phyloP scores from a whole-genome alignment of 2,888 invertebrate genomes.

The Mythimna lalbum region DNA sequence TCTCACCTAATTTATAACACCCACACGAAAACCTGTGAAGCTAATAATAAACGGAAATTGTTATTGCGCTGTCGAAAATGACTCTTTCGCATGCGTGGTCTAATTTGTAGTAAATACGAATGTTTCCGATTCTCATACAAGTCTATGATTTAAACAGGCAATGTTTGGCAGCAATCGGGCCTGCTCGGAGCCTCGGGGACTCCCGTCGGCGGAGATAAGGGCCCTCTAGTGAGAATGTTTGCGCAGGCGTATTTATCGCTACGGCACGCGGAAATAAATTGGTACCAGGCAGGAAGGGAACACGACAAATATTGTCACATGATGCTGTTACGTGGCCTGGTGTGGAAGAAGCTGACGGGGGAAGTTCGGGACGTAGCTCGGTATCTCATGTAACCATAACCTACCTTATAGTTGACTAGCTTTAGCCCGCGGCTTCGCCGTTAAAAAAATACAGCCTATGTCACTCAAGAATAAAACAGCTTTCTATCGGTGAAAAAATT shows the following conservation, averaged over 20 bases:
- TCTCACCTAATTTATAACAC: constrained; percentile 21
- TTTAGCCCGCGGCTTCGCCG: too few relatives aligned
- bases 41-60: constrained; percentile 46
- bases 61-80: constrained; percentile 39
- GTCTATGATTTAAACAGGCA: constrained; percentile 24
- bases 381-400: too few relatives aligned
- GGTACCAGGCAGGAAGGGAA: constrained; percentile 86
- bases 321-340: constrained; percentile 57
- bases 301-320: constrained; percentile 84
- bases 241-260: constrained; percentile 83
- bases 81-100: constrained; percentile 43
- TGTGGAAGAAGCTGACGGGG: constrained; percentile 6
- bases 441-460: too few relatives aligned
- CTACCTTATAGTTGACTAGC: too few relatives aligned
- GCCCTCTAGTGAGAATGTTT: constrained; percentile 82
- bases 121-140: constrained; percentile 40
- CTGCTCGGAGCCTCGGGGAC: constrained; percentile 70
- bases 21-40: constrained; percentile 24
- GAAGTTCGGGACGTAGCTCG: background rate
- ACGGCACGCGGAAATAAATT: constrained; percentile 86
- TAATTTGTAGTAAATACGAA: constrained; percentile 50
- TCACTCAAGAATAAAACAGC: too few relatives aligned
- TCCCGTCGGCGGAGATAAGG: constrained; percentile 81
- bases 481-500: too few relatives aligned
- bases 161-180: constrained; percentile 54